Base-by-base conservation (phyloP, 2,113 vertebrate genomes). In the Mixornis gularis region DNA sequence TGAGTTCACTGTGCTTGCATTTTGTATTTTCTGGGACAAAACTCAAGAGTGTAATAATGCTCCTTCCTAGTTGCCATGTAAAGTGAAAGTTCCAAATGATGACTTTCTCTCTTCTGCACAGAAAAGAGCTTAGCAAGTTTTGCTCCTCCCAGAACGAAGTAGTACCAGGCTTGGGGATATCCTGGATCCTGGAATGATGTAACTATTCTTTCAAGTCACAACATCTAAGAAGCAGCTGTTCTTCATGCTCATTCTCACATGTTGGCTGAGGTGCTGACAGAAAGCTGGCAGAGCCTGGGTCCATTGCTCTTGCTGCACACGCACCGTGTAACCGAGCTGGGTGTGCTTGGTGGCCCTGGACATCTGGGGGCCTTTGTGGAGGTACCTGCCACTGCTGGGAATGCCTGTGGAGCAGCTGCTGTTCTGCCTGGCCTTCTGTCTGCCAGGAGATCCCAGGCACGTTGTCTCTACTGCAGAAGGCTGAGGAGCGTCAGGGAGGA, bases 351-450 rank as follows among this genome's bases (percentile, higher is more conserved):
- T 71, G 64, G 12, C 51, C 27, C 26, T 62, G 36, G 15, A 17
- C 53, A 24, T 18, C n/a, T 0, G 0, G 8, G 38, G 36, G 60
- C 69, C 60, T 73, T 34, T 0, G 0, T 76, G 89, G n/a, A 92
- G 4, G 38, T 63, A 3, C 26, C 26, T 89, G 69, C 56, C 12
- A 19, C 18, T 58, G 70, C 40, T 69, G 40, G 62, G 43, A 78
- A 21, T 83, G 52, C 46, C 59, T 65, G 1, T 7, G 27, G 32
- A 40, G 38, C 76, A 77, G 82, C 88, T 92, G 82, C 76, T 82
- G 3, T 56, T 55, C 80, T 71, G 18, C 30, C 34, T 66, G 52
- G 40, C 9, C 43, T 73, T 52, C 41, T 36, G 12, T 20, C 44
- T 52, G 26, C 56, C 62, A 56, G 66, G 58, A 91, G 56, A 14